A percentile compares a stretch with the other conserved stretches of the same genome.
Conservation (phyloP, 2,888 invertebrate species). For the Tachina fera region DNA sequence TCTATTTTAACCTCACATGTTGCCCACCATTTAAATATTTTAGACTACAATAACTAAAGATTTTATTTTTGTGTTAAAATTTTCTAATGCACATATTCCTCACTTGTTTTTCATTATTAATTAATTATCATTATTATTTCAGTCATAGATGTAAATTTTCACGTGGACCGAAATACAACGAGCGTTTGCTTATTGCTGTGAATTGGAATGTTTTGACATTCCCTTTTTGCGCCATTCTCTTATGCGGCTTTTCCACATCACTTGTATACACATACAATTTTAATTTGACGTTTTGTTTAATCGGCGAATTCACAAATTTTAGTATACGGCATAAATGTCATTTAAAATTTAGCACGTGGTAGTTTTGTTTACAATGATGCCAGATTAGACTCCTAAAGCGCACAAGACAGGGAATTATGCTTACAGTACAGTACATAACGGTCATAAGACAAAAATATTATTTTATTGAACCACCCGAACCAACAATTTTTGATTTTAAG, state of each 20-base stretch:
- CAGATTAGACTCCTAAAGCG: neutral
- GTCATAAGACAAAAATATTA: too few relatives aligned
- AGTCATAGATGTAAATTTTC: slow-evolving; percentile 53
- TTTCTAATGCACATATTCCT: neutral
- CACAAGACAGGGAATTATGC: neutral
- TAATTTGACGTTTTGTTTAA: neutral
- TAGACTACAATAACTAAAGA: slow-evolving; percentile 20
- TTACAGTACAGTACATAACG: too few relatives aligned
- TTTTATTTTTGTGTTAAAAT: neutral
- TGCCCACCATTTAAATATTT: slow-evolving; percentile 73
- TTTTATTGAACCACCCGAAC: too few relatives aligned
- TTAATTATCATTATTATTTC: slow-evolving; percentile 1
- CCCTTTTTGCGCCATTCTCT: slow-evolving; percentile 39
- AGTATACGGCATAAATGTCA: slow-evolving; percentile 37
- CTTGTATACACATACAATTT: slow-evolving; percentile 5
- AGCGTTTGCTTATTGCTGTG: slow-evolving; percentile 48
- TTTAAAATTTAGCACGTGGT: slow-evolving; percentile 54
- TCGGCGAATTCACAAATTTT: slow-evolving; percentile 40
- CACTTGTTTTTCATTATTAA: neutral
- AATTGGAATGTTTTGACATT: slow-evolving; percentile 68
- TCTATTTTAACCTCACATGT: slow-evolving; percentile 81
- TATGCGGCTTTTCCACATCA: slow-evolving; percentile 63
- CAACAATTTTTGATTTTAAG: too few relatives aligned
- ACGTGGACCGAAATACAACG: slow-evolving; percentile 68
- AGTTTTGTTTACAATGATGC: slow-evolving; percentile 7